Evolutionary conservation across 2,113 vertebrate species (phyloP), one percentile per base, ranked within the genome.

Genomic region (Corythoichthys intestinalis): DNA sequence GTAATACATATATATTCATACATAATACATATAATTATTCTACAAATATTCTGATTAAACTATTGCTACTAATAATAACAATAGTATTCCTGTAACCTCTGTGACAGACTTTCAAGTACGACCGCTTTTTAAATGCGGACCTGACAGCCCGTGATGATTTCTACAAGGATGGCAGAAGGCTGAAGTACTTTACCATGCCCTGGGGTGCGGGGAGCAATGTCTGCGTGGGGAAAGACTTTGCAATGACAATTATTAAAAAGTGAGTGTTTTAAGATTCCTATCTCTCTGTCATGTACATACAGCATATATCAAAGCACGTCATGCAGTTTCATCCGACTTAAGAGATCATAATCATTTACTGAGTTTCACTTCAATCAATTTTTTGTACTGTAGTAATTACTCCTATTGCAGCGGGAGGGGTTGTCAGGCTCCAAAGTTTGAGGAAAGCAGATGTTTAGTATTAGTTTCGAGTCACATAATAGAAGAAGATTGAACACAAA

Each of bases 201-300:
- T 94, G 93, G 93, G 94, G 94, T 0, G 93, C 91, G 0, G 94
- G 93, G 13, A 75, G 7, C 7, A 94, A 93, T 34, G 69, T 82
- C 2, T 90, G 90, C 12, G 78, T 90, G 4, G 94, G 93, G 49
- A 89, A 82, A 50, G 75, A 59, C 0, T 87, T 87, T 0, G 94
- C 93, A 8, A n/a, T 79, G 63, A 81, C 64, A 54, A 81, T 91
- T 83, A 92, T 93, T 77, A 93, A 94, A 88, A 88, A 91, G 94
- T 93, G 70, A 94, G 93, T 72, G 37, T 44, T 11, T 63, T 6
- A 35, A 67, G 39, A 63, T 58, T 58, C 41, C 9, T 34, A 65
- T 72, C 50, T 66, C 6, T 58, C 56, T 37, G 38, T 62, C 39
- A 28, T 62, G 60, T 62, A 58, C 34, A 13, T 11, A 56, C 53